Conservation (phyloP, 2,888 invertebrate species). For the Drepanosiphum platanoidis region DNA sequence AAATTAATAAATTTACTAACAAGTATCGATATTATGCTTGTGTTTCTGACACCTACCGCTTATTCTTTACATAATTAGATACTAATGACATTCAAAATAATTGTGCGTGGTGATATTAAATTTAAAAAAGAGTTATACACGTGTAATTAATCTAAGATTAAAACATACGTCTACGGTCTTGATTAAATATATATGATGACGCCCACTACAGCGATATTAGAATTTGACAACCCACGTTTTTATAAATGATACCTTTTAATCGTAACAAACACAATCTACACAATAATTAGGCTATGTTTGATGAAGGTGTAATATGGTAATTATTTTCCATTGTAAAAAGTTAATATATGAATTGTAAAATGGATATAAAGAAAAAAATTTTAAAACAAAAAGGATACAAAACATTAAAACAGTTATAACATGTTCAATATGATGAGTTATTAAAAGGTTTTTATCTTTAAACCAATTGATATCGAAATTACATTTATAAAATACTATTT, state of each 20-base stretch:
- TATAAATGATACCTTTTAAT: slow-evolving; percentile 41
- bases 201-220: slow-evolving; percentile 31
- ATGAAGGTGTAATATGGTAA: slow-evolving; percentile 3
- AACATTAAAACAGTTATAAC: not conserved
- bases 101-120: slow-evolving; percentile 36
- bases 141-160: slow-evolving; percentile 16
- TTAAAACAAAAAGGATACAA: not conserved
- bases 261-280: not conserved
- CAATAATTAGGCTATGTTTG: slow-evolving; percentile 12
- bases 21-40: not conserved
- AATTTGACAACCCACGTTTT: slow-evolving; percentile 24
- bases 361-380: no score
- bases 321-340: not conserved
- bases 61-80: slow-evolving; percentile 14
- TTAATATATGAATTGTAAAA: not conserved
- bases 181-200: slow-evolving; percentile 21
- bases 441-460: not conserved
- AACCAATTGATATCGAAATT: not conserved
- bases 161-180: slow-evolving; percentile 14
- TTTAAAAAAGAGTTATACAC: slow-evolving; percentile 12
- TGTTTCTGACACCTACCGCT: slow-evolving; percentile 25
- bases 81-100: slow-evolving; percentile 38
- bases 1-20: not conserved
- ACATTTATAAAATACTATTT: no score
- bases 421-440: not conserved